Evolutionary conservation across 2,113 vertebrate genomes (phyloP), one percentile per base, ranked within the genome.

Genomic region (Acanthochromis polyacanthus): DNA sequence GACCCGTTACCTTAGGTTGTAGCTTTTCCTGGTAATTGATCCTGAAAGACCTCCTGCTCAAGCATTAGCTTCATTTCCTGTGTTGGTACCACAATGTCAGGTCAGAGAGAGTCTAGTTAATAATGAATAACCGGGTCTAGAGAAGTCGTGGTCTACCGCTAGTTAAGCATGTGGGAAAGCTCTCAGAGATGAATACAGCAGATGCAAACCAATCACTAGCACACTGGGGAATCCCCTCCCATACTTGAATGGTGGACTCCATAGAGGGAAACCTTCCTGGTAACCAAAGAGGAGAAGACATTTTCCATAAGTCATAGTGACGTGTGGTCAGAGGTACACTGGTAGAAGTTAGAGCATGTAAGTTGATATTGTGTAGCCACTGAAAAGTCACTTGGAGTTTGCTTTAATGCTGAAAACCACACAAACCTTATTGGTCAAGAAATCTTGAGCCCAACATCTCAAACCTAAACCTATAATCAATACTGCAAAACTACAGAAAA

Each of bases 131-230:
- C 72, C 46, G 28, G 38, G 68, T 61, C 66, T 75, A 62, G 23
- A 55, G 72, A 75, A 76, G 66, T 79, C 32, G 15, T 71, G 81
- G 77, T 81, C 52, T 71, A 75, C 80, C 19, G 5, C 71, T 75
- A 30, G 64, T 77, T 22, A 57, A 86, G 80, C 89, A 93, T 90
- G 83, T 90, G 84, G 88, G 75, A 91, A 93, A 88, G 69, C 83
- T 82, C 67, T 89, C 85, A 81, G 32, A 72, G 73, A 91, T 84
- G 30, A 84, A 76, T 85, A 73, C 14, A 81, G 66, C 87, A 89
- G 80, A 91, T 80, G 75, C 74, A 71, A 71, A 38, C 71, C 64
- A 74, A 77, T 76, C 81, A 81, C 65, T 80, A 62, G 59, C 71
- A 82, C 80, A 78, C 78, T 59, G 57, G 88, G 90, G 81, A 87